Base-by-base conservation (phyloP, 1,140 invertebrate species). In the Polypedilum vanderplanki region DNA sequence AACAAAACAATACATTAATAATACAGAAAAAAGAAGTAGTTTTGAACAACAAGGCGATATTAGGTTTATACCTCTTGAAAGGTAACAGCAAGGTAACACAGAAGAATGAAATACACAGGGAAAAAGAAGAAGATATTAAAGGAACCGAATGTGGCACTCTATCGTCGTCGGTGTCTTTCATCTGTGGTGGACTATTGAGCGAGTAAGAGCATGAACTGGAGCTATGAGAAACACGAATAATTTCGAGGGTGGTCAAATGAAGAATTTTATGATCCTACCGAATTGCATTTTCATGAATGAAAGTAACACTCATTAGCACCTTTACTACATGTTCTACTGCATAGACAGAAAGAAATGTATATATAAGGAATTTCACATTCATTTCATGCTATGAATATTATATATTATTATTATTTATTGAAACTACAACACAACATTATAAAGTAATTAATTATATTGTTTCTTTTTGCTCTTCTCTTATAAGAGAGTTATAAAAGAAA, bases 1-100 rank as follows among this genome's bases (percentile, higher is more conserved):
- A 18, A 70, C 65, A 70, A 70, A 70, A 70, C 65, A 70, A 70
- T 70, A 70, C 65, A 70, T 70, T 70, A 70, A 70, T 70, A 70
- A 70, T 70, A 18, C 17, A 70, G 20, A 70, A 70, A n/a, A 70
- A 18, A 70, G 65, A 70, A 70, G 65, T 70, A 70, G 65, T 70
- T 70, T 18, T 22, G 46, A 57, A 70, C 17, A 70, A 22, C 65
- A 70, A 70, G 65, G 65, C 65, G 65, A 70, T 70, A 70, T 70
- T 70, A 70, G 17, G 17, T 20, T 70, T 70, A 20, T 70, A 70
- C 65, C 65, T 70, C 65, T 70, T 22, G 20, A 70, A 18, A 18
- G 20, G 65, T 20, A 70, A 18, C 17, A 70, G 17, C 9, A 70
- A 67, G 7, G n/a, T 17, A 67, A 67, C 24, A 57, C 12, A 57